Evolutionary conservation across 2,113 vertebrate genomes (phyloP), one percentile per base, ranked within the genome.

Genomic region (Aegotheles bennettii): DNA sequence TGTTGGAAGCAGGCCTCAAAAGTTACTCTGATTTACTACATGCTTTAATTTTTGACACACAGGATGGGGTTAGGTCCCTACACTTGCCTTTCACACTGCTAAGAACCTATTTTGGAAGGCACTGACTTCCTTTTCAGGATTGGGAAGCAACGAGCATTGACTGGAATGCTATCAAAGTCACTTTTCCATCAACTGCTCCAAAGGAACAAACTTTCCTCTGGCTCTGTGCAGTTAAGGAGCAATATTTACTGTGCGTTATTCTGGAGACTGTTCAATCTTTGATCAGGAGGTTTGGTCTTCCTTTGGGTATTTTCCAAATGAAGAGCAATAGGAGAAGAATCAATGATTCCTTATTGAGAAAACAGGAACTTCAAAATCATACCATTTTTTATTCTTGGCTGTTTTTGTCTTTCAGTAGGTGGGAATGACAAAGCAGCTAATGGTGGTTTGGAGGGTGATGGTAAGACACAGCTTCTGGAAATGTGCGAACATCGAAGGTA

Each of bases 401-500:
- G 8, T 56, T 95, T 90, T 26, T 89, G 12, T 90, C 65, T 77
- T 76, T 43, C 95, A 53, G 67, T 47, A 98, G 98, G 74, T 73
- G 93, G 95, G 69, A 74, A 47, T 84, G 93, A 90, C 13, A 67
- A 93, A 47, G 77, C 84, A 56, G 3, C 29, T 65, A 82, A 94
- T 61, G 80, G 51, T 11, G 35, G 29, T 25, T 50, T 94, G 68
- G 63, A 76, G 63, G 7, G 57, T 36, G 91, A 63, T 94, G 95
- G 89, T 89, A 94, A 95, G 84, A 70, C 81, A 29, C 74, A 95
- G 13, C 33, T 97, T 90, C 85, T 97, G 79, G 84, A 97, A 93
- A 87, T 89, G 69, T 90, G 97, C 84, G 95, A 97, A 48, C 93
- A 43, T 59, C 96, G 94, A 96, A 98, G 98, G 98, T 98, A 96